Conservation (phyloP, 1,140 invertebrate species). For the Pectinophora gossypiella region DNA sequence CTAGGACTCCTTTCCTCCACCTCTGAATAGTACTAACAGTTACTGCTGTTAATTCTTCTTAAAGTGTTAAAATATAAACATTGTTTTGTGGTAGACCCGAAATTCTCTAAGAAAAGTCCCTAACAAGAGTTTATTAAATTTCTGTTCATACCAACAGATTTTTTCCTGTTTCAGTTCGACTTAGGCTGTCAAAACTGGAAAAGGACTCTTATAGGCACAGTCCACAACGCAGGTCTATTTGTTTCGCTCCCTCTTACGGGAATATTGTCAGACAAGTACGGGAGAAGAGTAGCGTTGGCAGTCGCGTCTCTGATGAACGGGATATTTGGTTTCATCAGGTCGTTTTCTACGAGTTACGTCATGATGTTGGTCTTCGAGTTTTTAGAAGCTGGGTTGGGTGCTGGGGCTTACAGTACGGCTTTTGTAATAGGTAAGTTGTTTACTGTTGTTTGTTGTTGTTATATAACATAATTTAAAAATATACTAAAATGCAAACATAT, state of each 20-base stretch:
- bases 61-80: too few species aligned
- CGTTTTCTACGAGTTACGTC: conserved; percentile 79
- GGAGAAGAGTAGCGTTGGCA: conserved; percentile 79
- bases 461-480: too few species aligned
- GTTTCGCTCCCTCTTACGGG: conserved; percentile 81
- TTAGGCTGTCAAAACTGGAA: conserved; percentile 79
- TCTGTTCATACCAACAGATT: too few species aligned
- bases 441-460: too few species aligned
- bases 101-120: too few species aligned
- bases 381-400: conserved; percentile 77
- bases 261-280: conserved; percentile 79
- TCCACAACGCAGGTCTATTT: conserved; percentile 83
- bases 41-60: too few species aligned
- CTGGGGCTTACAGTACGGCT: conserved; percentile 79
- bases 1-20: too few species aligned
- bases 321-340: conserved; percentile 78
- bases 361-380: conserved; percentile 81
- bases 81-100: too few species aligned
- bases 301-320: conserved; percentile 76
- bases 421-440: conserved; percentile 76
- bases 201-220: conserved; percentile 80
- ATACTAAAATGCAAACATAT: too few species aligned
- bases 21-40: too few species aligned
- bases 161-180: conserved; percentile 46
- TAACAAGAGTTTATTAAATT: too few species aligned